Percentiles rank a stretch among this genome's conserved stretches.
phyloP scores from a whole-genome alignment of 2,888 invertebrate species.

The Phorcus lineatus region DNA sequence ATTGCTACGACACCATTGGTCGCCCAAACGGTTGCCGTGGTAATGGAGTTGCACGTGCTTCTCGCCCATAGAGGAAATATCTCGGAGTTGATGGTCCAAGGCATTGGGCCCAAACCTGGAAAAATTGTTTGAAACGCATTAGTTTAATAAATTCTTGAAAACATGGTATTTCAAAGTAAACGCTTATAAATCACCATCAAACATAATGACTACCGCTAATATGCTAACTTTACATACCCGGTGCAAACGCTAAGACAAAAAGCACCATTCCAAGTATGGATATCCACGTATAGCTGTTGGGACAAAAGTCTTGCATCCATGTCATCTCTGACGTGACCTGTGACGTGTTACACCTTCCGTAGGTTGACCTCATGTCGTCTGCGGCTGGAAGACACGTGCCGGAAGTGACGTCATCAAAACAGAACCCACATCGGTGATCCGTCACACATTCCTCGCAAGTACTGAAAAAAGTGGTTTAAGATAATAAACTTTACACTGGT shows the following conservation, averaged over 20 bases:
- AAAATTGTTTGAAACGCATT: background rate
- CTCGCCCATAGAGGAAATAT: conserved; percentile 79
- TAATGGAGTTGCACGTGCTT: conserved; percentile 76
- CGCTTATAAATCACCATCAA: no score
- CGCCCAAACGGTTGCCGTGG: conserved; percentile 78
- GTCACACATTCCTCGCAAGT: conserved; percentile 76
- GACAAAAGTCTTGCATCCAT: conserved; percentile 76
- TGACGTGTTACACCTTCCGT: conserved; percentile 66
- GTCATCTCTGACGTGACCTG: conserved; percentile 31
- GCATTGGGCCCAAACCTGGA: conserved; percentile 79
- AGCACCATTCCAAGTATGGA: conserved; percentile 71
- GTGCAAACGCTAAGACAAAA: conserved; percentile 75
- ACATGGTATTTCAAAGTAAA: no score
- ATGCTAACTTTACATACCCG: conserved; percentile 49
- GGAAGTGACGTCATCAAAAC: conserved; percentile 59
- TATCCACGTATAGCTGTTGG: conserved; percentile 71
- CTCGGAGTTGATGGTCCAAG: conserved; percentile 79
- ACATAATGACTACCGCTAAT: no score
- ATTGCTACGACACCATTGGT: conserved; percentile 78
- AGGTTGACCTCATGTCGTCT: conserved; percentile 44
- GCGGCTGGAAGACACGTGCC: background rate
- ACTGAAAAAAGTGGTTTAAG: conserved; percentile 47
- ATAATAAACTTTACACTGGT: no score
- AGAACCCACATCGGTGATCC: conserved; percentile 76
- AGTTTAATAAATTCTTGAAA: no score